A percentile compares a stretch with the other conserved stretches of the same genome.
phyloP scores from a whole-genome alignment of 2,113 vertebrate species.

The Hystrix brachyura region DNA sequence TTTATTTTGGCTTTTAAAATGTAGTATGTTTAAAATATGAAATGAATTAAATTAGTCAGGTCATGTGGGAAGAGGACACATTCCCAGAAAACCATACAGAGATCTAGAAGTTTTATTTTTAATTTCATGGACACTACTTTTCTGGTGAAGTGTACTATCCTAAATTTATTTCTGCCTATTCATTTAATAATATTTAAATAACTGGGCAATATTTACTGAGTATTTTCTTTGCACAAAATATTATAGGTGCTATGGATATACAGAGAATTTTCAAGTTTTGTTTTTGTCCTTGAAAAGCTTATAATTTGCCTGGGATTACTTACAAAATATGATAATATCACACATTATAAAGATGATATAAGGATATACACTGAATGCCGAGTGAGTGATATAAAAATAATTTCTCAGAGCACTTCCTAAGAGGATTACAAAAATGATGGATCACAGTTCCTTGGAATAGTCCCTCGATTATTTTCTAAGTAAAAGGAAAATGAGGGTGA shows the following conservation, averaged over 20 bases:
- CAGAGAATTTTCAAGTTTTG: constrained; percentile 12
- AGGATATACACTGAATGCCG: neutral
- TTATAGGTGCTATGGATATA: constrained; percentile 1
- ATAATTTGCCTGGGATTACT: constrained; percentile 3
- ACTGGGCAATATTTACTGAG: constrained; percentile 2
- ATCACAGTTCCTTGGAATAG: neutral
- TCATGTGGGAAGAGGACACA: neutral
- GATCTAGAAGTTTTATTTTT: constrained; percentile 21
- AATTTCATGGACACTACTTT: constrained; percentile 14
- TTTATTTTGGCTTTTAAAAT: constrained; percentile 4
- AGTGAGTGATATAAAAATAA: constrained; percentile 31
- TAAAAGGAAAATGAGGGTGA: neutral
- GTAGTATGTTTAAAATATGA: constrained; percentile 48
- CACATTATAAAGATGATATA: neutral
- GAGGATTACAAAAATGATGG: neutral
- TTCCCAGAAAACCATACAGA: neutral
- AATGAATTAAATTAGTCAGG: constrained; percentile 27
- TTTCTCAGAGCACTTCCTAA: constrained; percentile 27
- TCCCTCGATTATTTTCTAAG: constrained; percentile 1
- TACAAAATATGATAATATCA: neutral
- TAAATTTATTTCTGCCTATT: constrained; percentile 7
- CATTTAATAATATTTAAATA: constrained; percentile 50
- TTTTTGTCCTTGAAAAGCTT: constrained; percentile 54
- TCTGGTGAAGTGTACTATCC: neutral
- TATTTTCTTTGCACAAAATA: constrained; percentile 50